These are phyloP conservation scores for Epirrhoe alternata DNA, from an alignment of 2,888 invertebrate species.

Conservation along the genomic window DNA sequence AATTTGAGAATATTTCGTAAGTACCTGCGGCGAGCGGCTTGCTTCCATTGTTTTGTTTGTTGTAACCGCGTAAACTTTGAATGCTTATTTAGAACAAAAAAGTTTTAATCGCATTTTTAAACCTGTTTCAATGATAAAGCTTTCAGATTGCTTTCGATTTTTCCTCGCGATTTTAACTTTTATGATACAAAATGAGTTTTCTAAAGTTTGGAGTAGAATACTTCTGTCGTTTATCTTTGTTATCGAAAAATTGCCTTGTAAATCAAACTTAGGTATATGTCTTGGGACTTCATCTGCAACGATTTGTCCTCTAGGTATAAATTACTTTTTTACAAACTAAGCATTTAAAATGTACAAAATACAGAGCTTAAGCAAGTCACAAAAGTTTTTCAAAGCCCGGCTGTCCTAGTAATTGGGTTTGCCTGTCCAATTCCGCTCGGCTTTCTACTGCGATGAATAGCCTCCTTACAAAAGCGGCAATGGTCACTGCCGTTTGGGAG, in stretches of 20 bases:
- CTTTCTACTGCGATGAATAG: conserved; percentile 29
- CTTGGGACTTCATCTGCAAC: neutral
- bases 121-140: conserved; percentile 42
- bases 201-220: conserved; percentile 1
- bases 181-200: conserved; percentile 13
- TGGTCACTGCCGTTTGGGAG: conserved; percentile 29
- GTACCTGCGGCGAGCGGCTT: conserved; percentile 52
- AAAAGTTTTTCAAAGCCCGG: conserved; percentile 29
- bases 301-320: neutral
- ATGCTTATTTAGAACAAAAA: conserved; percentile 45
- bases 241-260: neutral
- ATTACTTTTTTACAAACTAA: conserved; percentile 1
- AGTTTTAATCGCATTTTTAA: conserved; percentile 39
- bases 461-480: conserved; percentile 34
- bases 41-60: conserved; percentile 39
- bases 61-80: conserved; percentile 37
- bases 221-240: neutral
- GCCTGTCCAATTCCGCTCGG: conserved; percentile 38
- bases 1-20: conserved; percentile 53
- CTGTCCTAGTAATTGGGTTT: conserved; percentile 42
- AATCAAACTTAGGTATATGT: neutral
- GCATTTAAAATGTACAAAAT: conserved; percentile 6
- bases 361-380: conserved; percentile 14
- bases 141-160: conserved; percentile 33
- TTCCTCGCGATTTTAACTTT: conserved; percentile 20